A percentile compares a stretch with the other conserved stretches of the same genome.
These are phyloP conservation scores for Anarhynchus alexandrinus DNA, from an alignment of 2,113 vertebrate genomes.

Conservation along the genomic window DNA sequence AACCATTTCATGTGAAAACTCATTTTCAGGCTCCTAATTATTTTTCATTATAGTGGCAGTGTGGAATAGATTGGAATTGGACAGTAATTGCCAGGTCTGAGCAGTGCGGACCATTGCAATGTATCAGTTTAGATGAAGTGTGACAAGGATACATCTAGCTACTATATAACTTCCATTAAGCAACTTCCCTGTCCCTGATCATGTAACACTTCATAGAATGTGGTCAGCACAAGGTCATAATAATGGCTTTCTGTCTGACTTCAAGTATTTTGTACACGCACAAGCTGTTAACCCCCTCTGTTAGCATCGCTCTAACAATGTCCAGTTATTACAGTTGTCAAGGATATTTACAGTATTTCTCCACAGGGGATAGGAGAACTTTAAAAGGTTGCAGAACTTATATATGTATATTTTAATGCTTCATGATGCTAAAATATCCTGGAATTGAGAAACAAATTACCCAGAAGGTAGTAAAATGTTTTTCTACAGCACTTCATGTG, in stretches of 20 bases:
- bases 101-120: constrained; percentile 86
- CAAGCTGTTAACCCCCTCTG: constrained; percentile 79
- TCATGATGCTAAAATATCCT: background rate
- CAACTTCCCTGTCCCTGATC: constrained; percentile 91
- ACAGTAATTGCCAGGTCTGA: constrained; percentile 95
- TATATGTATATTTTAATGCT: background rate
- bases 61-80: constrained; percentile 97
- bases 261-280: constrained; percentile 74
- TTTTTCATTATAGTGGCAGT: constrained; percentile 97
- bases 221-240: constrained; percentile 91
- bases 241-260: constrained; percentile 78
- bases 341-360: constrained; percentile 59
- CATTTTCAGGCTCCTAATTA: constrained; percentile 99
- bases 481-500: background rate
- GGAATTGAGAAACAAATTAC: constrained; percentile 31
- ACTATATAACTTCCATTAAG: constrained; percentile 89
- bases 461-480: background rate
- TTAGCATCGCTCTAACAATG: constrained; percentile 64
- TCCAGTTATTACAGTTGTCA: constrained; percentile 71
- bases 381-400: constrained; percentile 13
- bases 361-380: constrained; percentile 16
- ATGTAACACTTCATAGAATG: constrained; percentile 84
- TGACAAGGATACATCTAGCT: constrained; percentile 96
- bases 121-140: constrained; percentile 97
- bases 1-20: constrained; percentile 98